Base-by-base conservation (phyloP, 2,113 vertebrate genomes). In the Bubo scandiacus region DNA sequence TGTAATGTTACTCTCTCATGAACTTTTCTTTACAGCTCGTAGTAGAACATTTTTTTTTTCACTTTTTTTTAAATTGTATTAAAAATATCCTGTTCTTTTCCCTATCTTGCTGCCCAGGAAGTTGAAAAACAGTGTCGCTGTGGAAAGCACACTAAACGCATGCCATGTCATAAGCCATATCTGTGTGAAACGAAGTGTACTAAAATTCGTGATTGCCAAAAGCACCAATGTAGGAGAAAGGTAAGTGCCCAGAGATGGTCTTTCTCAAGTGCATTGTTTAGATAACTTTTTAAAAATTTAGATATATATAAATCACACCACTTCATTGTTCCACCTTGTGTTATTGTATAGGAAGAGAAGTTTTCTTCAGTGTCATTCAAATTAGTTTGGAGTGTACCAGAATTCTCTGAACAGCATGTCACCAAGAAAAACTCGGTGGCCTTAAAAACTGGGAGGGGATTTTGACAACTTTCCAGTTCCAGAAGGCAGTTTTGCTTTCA, bases 81-180 rank as follows among this genome's bases (percentile, higher is more conserved):
- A 65, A 91, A 89, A 81, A 34, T 38, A 61, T 16, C 3, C 4
- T 79, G 5, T 62, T 55, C 81, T 54, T 62, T 55, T 5, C 21
- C 22, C 58, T 81, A 15, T 14, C 16, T 92, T 92, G 45, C 78
- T 97, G 52, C 22, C 45, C 77, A 99, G 99, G 99, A 99, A 96
- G 99, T 99, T 88, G 99, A 99, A 92, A 99, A 99, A 42, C 99
- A 98, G 29, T 99, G 99, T 95, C 98, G 99, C 30, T 99, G 99
- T 98, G 99, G 99, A 1, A 99, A 98, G 63, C 98, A 99, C 97
- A 98, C 97, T 40, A 99, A 98, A 72, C 85, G 95, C 84, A 98
- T 99, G 98, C 97, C 99, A 1, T 99, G 99, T 84, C 99, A 99
- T 84, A 99, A 99, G 90, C 98, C 98, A n/a, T 99, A 99, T 57